Percentiles rank a stretch among this genome's conserved stretches.
Conservation (phyloP, 30 jellyfish, hydroid and myxozoan genomes). For the Aurelia sp. region DNA sequence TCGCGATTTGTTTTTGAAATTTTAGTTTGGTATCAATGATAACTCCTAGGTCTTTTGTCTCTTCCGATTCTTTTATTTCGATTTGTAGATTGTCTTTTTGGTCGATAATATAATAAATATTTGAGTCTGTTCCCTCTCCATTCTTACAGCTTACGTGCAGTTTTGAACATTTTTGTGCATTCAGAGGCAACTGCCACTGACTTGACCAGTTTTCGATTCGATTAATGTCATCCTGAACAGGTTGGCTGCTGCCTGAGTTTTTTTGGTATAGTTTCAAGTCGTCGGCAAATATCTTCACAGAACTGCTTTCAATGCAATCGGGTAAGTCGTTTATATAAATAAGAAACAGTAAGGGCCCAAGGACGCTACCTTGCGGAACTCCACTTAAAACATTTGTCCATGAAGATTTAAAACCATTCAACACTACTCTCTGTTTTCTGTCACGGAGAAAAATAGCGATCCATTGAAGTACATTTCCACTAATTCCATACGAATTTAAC, state of each 20-base stretch:
- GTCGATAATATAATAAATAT: background rate
- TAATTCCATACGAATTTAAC: no score
- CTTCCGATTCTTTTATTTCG: conserved; percentile 1
- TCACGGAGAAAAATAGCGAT: background rate
- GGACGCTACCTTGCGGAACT: no score
- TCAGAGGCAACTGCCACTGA: conserved; percentile 1
- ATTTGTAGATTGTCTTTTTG: background rate
- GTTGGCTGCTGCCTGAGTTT: no score
- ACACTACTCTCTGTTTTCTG: background rate
- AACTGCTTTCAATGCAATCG: no score
- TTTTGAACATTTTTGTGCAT: background rate
- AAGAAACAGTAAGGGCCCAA: no score
- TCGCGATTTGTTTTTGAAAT: conserved; percentile 12
- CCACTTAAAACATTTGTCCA: no score
- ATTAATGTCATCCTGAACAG: background rate
- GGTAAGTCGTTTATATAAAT: no score
- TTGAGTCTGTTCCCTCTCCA: background rate
- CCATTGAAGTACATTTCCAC: background rate
- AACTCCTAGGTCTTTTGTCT: background rate
- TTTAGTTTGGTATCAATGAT: background rate
- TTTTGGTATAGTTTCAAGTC: no score
- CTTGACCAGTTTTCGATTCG: conserved; percentile 6
- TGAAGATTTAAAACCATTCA: background rate
- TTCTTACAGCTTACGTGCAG: background rate
- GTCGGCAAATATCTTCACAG: no score